Base-by-base conservation (phyloP, 2,888 invertebrate species). In the Bombylius discolor region DNA sequence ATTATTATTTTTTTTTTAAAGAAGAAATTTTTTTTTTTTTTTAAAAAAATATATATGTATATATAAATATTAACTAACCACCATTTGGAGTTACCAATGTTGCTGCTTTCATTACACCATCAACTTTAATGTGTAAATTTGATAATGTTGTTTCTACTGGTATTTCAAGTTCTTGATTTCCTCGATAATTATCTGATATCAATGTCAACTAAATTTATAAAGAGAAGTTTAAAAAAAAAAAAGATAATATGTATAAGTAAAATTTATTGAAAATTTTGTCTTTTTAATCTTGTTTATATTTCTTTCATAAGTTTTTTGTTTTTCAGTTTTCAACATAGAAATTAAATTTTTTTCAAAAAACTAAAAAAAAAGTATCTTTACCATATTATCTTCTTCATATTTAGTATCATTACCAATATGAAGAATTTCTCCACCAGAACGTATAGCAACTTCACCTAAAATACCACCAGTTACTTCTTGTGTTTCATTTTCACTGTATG, bases 401-500 rank as follows among this genome's bases (percentile, higher is more conserved):
- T 68, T 69, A 55, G 69, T 67, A 59, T 70, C 71, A 60, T 67
- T 68, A 61, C 70, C 70, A 59, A 72, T 69, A 57, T 72, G 68
- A 49, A 76, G 69, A 63, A 77, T 76, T 63, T 70, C 69, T 47
- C 78, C 78, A 45, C 75, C 75, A 3, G 78, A 75, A 58, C 73
- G 65, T 50, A 68, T 64, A 54, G 76, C 73, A 23, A 76, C 69
- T 63, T 77, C 76, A 56, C 73, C 72, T 42, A 78, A 59, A 53
- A 76, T 67, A 54, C 70, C 71, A 57, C 76, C 76, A 14, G 52
- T 58, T 32, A 54, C 52, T 59, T 73, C 70, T 58, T 71, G 70
- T 4, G 73, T 71, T 62, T 75, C 76, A 50, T 73, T 70, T 59
- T 71, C 70, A 55, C 66, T 68, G 12, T 68, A 66, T 31, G 73